A percentile compares a stretch with the other conserved stretches of the same genome.
These are phyloP conservation scores for Cataglyphis altisquamis DNA, from an alignment of 2,888 invertebrate genomes.

Conservation along the genomic window DNA sequence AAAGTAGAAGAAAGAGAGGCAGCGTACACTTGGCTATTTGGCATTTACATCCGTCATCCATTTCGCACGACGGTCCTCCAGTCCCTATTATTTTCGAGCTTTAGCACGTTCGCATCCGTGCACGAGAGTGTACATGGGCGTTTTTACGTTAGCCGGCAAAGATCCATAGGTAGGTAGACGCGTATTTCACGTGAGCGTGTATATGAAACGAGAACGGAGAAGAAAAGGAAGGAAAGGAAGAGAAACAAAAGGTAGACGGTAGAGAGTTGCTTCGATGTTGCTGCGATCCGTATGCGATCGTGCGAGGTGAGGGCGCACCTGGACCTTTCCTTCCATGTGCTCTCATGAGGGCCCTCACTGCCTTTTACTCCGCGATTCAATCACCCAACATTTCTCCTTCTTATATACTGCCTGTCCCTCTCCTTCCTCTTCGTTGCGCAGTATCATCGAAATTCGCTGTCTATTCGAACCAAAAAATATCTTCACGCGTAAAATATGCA, in stretches of 20 bases:
- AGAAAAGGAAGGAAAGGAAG: conserved; percentile 19
- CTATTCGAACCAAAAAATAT: too few relatives aligned
- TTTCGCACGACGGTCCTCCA: conserved; percentile 77
- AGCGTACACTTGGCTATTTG: conserved; percentile 79
- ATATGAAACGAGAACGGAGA: conserved; percentile 31
- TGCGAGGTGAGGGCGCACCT: conserved; percentile 80
- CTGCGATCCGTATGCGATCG: conserved; percentile 69
- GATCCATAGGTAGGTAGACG: conserved; percentile 49
- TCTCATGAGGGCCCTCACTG: conserved; percentile 80
- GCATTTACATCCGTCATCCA: conserved; percentile 81
- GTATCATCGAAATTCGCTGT: conserved; percentile 52
- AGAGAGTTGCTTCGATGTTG: conserved; percentile 73
- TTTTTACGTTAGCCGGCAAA: conserved; percentile 61
- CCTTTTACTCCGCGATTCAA: conserved; percentile 82
- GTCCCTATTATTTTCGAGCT: conserved; percentile 72
- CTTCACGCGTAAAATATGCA: neutral
- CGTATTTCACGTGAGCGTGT: conserved; percentile 15
- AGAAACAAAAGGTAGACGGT: conserved; percentile 59
- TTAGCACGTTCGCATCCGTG: conserved; percentile 71
- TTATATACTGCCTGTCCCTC: conserved; percentile 61
- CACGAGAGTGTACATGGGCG: conserved; percentile 55
- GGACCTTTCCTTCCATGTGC: conserved; percentile 81
- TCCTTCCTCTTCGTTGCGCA: conserved; percentile 33
- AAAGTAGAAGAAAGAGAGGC: conserved; percentile 65
- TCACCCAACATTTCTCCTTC: conserved; percentile 77